Conservation (phyloP, 2,113 vertebrate genomes). For the Taurulus bubalis region DNA sequence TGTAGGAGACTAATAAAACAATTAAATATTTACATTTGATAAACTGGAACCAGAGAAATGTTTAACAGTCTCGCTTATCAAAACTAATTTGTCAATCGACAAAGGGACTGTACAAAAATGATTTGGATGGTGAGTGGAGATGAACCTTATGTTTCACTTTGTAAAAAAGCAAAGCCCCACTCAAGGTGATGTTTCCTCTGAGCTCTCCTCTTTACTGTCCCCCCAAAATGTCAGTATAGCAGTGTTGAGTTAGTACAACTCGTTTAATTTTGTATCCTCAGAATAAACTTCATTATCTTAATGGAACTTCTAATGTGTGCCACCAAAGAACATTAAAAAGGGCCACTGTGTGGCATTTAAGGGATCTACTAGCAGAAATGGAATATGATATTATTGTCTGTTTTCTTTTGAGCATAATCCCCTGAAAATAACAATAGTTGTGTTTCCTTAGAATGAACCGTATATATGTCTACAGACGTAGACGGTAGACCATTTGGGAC, state of each 20-base stretch:
- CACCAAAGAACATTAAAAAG: no score
- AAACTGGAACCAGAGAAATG: not conserved
- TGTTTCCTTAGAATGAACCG: no score
- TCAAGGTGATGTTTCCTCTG: no score
- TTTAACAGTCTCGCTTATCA: not conserved
- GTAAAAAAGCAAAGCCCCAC: not conserved
- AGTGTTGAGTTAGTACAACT: not conserved
- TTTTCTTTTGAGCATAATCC: no score
- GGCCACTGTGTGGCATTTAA: no score
- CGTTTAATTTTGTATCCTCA: not conserved
- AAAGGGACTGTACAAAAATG: not conserved
- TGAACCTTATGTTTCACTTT: not conserved
- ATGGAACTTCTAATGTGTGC: not conserved
- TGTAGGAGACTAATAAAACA: not conserved
- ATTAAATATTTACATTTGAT: not conserved
- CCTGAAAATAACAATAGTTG: no score
- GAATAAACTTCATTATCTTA: not conserved
- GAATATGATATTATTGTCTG: no score
- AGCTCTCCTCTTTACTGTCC: no score
- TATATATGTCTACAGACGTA: no score
- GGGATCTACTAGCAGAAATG: no score
- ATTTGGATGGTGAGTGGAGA: not conserved
- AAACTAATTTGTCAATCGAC: no score
- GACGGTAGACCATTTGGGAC: no score
- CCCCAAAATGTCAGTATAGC: not conserved